Base-by-base conservation (phyloP, 1,140 invertebrate species). In the Leptopilina clavipes region DNA sequence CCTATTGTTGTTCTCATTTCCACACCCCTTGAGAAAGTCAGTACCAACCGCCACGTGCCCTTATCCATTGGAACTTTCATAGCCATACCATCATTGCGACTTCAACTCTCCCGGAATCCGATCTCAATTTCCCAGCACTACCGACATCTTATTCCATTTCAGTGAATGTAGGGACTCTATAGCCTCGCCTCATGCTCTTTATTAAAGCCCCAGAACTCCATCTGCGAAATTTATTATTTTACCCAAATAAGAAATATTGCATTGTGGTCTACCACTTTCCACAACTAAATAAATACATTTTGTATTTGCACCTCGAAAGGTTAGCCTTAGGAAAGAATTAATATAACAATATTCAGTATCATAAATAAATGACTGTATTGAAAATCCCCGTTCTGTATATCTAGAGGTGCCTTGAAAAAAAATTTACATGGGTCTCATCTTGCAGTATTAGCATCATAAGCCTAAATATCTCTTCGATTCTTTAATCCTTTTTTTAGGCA, bases 71-170 rank as follows among this genome's bases (percentile, higher is more conserved):
- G 44, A 56, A 75, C 73, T 75, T 75, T 70, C 73, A 70, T 65
- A 59, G 18, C 11, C 19, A 22, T 31, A 31, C 25, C 59, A 22
- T 31, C 59, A 65, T 22, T 65, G 59, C n/a, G n/a, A 14, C 25
- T 65, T 22, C 54, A 59, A 17, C 19, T 59, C 19, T 11, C 3
- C 12, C 59, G 12, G 44, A 73, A 84, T 80, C 81, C 81, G 81
- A 86, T 84, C 83, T 85, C 84, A 82, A 84, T 85, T 84, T 85
- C 73, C 82, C 79, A 9, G 37, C 19, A 48, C 19, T 59, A 37
- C 52, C 76, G 19, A 43, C 76, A 71, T 77, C 76, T 65, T 73
- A 70, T 77, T 74, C 72, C 76, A 56, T 48, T 77, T 43, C 40
- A 44, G 17, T 74, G 45, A 52, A 73, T 65, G 70, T 74, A 52